Conservation (phyloP, 1,140 invertebrate species). For the Drosophila biarmipes region DNA sequence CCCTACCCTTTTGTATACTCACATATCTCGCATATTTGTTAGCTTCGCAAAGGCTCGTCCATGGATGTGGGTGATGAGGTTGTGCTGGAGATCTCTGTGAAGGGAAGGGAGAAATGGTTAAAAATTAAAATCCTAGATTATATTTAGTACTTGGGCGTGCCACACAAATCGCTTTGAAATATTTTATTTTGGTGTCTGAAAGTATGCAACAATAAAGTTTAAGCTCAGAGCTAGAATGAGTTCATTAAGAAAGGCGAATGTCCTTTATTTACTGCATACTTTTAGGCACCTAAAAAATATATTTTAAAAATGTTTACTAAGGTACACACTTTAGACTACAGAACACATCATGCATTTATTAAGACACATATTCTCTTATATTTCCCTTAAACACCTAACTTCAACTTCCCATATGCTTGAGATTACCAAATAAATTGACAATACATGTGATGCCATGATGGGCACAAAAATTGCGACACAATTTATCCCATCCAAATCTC, state of each 20-base stretch:
- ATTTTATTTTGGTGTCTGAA: no score
- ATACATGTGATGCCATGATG: conserved; percentile 9
- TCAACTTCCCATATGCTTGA: conserved; percentile 9
- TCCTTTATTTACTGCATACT: no score
- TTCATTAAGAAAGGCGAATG: no score
- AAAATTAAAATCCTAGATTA: neutral
- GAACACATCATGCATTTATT: no score
- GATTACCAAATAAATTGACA: conserved; percentile 22
- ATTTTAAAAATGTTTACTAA: no score
- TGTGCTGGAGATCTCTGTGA: conserved; percentile 78
- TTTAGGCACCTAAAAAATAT: no score
- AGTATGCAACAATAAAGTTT: no score
- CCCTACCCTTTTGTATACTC: conserved; percentile 57
- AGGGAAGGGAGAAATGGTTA: neutral
- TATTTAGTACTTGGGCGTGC: no score
- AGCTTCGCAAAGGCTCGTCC: conserved; percentile 74
- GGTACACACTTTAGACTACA: no score
- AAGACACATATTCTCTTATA: neutral
- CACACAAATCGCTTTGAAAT: no score
- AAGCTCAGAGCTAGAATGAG: no score
- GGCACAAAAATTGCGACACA: conserved; percentile 33
- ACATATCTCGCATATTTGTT: conserved; percentile 75
- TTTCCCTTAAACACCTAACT: neutral
- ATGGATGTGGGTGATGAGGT: conserved; percentile 80
- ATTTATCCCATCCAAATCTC: conserved; percentile 35